Base-by-base conservation (phyloP, 2,888 invertebrate species). In the Nycteola revayana region DNA sequence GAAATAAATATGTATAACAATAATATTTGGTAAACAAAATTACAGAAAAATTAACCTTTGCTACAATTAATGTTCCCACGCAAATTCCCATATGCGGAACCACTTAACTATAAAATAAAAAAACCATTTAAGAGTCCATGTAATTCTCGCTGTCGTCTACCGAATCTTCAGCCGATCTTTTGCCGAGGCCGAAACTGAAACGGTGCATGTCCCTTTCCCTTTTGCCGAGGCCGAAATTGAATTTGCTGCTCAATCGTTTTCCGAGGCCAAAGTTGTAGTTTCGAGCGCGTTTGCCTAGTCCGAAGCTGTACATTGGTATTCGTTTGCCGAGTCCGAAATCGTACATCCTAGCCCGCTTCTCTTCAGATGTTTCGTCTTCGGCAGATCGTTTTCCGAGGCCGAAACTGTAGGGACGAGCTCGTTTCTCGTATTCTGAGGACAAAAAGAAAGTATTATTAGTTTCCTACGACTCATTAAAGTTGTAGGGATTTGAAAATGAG, bases 321-420 rank as follows among this genome's bases (percentile, higher is more conserved):
- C 88, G 74, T 48, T 89, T 89, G 7, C 88, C 89, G 1, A 89
- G 68, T 1, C 88, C 89, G 41, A 88, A 88, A 40, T 84, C 79
- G 62, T 87, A 88, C 54, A 75, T 73, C 14, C 81, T 60, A 0
- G 78, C 77, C 7, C 87, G 75, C 34, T 85, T 85, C 28, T 86
- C 83, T 46, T 86, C 83, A 0, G 60, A 47, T 1, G 58, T 46
- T 0, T 77, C 78, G 38, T 78, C 79, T 9, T 77, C 78, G 7
- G 63, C 66, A 42, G 89, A 84, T 7, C 94, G 89, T 52, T 93
- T 91, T 1, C 94, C 94, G n/a, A 94, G 80, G 0, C 94, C 94
- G 60, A 94, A 93, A 11, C 92, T 91, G 76, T 93, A 94, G 0
- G 91, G 91, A 10, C 91, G 90, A 14, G 90, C 89, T 35, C 93